Evolutionary conservation across 2,888 invertebrate species (phyloP), one percentile per base, ranked within the genome.

Genomic region (Sminthurinus aureus): DNA sequence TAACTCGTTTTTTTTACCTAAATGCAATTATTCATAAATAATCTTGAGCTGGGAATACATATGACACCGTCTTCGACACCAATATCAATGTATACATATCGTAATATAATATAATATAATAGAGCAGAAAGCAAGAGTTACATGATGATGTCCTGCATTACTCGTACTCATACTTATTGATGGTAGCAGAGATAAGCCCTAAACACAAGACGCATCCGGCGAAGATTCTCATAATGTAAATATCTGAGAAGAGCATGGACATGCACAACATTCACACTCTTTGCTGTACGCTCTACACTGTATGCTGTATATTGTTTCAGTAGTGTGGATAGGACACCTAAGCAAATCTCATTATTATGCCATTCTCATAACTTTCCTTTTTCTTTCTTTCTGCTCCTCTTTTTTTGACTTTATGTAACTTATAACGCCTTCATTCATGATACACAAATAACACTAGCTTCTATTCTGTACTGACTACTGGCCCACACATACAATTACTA

Each of bases 281-380:
- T 20, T 15, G 18, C 69, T 69, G 69, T 20, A 69, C 13, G 20
- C 13, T 12, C 2, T 69, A 20, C 24, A 69, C 69, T n/a, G 24
- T 69, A 9, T 69, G 69, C 0, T 69, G 69, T 20, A 2, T 0
- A 69, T 20, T n/a, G n/a, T n/a, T n/a, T n/a, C n/a, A n/a, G n/a
- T n/a, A n/a, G n/a, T n/a, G 20, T 15, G 20, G 1, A 58, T 58
- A 79, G 24, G 79, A 79, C 79, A 69, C 67, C 58, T 12, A 24
- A 24, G 69, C 58, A 79, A 67, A 38, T 52, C 79, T 79, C 69
- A 69, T 79, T 79, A 79, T 79, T 79, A 67, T 79, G 79, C 67
- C 79, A 79, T 67, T 79, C 79, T 79, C 79, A 79, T 79, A 64
- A 64, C 79, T 79, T 79, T 79, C 79, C 24, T 79, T 79, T 79